These are phyloP conservation scores for Bembecia ichneumoniformis DNA, from an alignment of 2,888 invertebrate genomes.

Conservation along the genomic window DNA sequence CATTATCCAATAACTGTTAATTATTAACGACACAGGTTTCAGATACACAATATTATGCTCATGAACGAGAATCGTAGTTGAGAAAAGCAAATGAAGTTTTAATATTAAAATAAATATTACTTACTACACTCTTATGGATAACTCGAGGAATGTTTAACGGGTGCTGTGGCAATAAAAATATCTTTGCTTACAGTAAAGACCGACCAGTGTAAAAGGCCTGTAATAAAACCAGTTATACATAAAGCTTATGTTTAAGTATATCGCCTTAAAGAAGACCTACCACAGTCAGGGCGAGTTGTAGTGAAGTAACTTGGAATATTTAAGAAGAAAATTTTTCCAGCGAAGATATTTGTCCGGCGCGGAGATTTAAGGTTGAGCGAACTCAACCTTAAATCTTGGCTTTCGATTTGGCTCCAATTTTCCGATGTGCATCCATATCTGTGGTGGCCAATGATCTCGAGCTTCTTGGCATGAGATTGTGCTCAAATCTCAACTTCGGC, in stretches of 20 bases:
- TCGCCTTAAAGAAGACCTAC: conserved; percentile 17
- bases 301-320: neutral
- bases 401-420: no score
- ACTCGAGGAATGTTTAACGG: neutral
- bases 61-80: conserved; percentile 7
- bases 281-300: neutral
- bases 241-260: conserved; percentile 28
- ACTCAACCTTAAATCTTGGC: no score
- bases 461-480: no score
- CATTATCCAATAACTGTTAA: no score
- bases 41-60: conserved; percentile 1
- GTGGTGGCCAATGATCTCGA: no score
- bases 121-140: neutral
- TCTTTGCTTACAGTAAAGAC: neutral
- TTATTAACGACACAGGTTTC: no score
- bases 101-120: neutral
- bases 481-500: no score
- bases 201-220: conserved; percentile 17
- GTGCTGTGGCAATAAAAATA: neutral
- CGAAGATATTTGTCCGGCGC: no score
- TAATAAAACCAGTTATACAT: conserved; percentile 23
- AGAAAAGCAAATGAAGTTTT: conserved; percentile 14
- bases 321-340: no score
- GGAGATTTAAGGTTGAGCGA: no score
- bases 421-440: no score